Conservation (phyloP, 2,113 vertebrate genomes). For the Gambusia affinis region DNA sequence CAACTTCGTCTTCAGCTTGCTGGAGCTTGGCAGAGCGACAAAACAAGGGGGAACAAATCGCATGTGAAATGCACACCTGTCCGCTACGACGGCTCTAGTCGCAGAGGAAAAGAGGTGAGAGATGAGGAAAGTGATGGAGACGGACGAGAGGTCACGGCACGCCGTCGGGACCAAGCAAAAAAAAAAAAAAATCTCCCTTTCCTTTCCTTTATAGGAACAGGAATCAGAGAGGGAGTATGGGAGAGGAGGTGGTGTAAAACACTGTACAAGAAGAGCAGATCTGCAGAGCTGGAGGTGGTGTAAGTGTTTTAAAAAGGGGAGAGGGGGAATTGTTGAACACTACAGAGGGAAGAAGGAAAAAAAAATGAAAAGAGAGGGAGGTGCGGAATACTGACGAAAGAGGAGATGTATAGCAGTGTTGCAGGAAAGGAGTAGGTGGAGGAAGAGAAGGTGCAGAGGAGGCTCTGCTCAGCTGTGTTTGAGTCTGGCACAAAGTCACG, state of each 20-base stretch:
- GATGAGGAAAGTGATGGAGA: slow-evolving; percentile 49
- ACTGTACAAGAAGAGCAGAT: slow-evolving; percentile 17
- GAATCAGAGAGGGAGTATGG: neutral
- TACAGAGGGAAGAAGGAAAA: slow-evolving; percentile 5
- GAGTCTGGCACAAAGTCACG: slow-evolving; percentile 57
- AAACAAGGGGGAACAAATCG: slow-evolving; percentile 69
- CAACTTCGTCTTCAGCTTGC: slow-evolving; percentile 5
- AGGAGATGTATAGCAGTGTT: slow-evolving; percentile 32
- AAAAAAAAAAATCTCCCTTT: neutral
- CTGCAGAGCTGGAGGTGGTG: slow-evolving; percentile 24
- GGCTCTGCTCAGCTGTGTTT: slow-evolving; percentile 50
- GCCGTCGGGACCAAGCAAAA: slow-evolving; percentile 9
- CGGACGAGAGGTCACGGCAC: slow-evolving; percentile 37
- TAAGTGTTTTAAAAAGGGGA: slow-evolving; percentile 24
- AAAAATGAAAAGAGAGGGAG: slow-evolving; percentile 7
- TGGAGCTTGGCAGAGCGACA: slow-evolving; percentile 57
- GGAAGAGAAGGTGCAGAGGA: slow-evolving; percentile 53
- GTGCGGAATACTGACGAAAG: slow-evolving; percentile 36
- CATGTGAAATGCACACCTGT: slow-evolving; percentile 76
- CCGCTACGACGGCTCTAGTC: slow-evolving; percentile 36
- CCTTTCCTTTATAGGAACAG: neutral
- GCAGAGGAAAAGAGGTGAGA: slow-evolving; percentile 29
- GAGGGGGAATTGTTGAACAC: slow-evolving; percentile 4
- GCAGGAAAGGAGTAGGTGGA: slow-evolving; percentile 62
- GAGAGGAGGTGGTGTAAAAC: slow-evolving; percentile 17